phyloP scores from a whole-genome alignment of 2,113 vertebrate genomes.

The Pedionomus torquatus region DNA sequence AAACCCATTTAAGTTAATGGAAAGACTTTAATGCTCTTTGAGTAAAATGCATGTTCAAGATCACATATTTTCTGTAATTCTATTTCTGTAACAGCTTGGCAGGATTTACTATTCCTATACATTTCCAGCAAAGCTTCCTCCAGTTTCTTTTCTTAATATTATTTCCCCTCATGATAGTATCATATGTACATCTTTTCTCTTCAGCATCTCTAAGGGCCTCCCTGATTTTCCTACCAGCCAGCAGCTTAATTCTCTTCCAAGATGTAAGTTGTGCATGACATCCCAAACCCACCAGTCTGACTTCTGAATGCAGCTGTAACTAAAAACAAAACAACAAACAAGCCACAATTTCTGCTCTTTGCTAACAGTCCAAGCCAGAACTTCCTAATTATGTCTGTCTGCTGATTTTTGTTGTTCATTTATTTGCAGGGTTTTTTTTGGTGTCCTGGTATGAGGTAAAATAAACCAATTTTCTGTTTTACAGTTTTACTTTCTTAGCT shows the following conservation, averaged over 20 bases:
- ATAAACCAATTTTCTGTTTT: no score
- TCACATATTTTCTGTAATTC: slow-evolving; percentile 1
- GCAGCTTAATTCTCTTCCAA: neutral
- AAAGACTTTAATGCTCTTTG: slow-evolving; percentile 43
- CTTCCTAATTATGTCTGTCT: neutral
- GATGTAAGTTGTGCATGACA: neutral
- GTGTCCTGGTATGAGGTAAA: no score
- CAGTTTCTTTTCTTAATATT: neutral
- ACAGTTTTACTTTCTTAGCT: no score
- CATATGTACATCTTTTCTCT: neutral
- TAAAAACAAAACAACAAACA: neutral
- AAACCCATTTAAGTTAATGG: neutral
- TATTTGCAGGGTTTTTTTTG: neutral
- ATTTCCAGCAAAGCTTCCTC: neutral
- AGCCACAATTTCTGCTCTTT: neutral
- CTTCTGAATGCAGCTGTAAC: neutral
- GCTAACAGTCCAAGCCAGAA: neutral
- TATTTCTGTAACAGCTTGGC: slow-evolving; percentile 34
- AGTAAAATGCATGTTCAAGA: neutral
- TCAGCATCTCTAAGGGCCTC: neutral
- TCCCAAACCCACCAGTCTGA: neutral
- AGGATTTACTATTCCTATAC: slow-evolving; percentile 13
- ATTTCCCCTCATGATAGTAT: neutral
- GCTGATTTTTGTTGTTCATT: neutral
- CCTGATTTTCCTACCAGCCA: neutral